Evolutionary conservation across 2,797 vertebrate species (phyloP), one percentile per base, ranked within the genome.

Genomic region (Smutsia temminckii): DNA sequence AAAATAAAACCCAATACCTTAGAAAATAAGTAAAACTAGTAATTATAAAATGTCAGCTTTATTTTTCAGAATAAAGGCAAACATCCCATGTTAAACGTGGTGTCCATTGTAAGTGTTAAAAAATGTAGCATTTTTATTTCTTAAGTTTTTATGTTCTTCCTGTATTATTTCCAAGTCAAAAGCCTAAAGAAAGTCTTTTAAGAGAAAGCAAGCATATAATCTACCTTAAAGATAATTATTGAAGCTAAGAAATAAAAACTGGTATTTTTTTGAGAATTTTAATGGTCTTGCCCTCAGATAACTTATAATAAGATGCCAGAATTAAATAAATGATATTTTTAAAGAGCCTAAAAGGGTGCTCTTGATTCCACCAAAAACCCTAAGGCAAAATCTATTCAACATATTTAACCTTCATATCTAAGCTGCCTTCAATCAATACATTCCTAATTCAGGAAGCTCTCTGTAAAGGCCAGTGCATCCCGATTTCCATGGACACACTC

Each of bases 221-320:
- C 93, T 87, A 96, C 40, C 71, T 87, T 93, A 90, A 57, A 79
- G 59, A 61, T 64, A 77, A 86, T 55, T 91, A n/a, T 72, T 92
- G 2, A 13, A 61, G 6, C 8, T 80, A 85, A 81, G 37, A 85
- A 83, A 89, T 23, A 88, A 95, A 69, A 80, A 64, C 25, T 72
- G 5, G 3, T 63, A 72, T 55, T 69, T 85, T 69, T 95, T 74
- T 4, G 61, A 94, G 32, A 74, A 42, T 46, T 69, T 61, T 87
- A 81, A 84, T 66, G 29, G 10, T 84, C 51, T 90, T 94, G 3
- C 29, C 5, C n/a, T 81, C 53, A 91, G 11, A 61, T 74, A 77
- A 49, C 16, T 86, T 91, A 16, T 80, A 80, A 85, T 81, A 64
- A 40, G 14, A 55, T 77, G 8, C 2, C 12, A 71, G 34, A 87